Percentiles rank a stretch among this genome's conserved stretches.
phyloP scores from a whole-genome alignment of 1,140 invertebrate species.

The Trichomalopsis sarcophagae region DNA sequence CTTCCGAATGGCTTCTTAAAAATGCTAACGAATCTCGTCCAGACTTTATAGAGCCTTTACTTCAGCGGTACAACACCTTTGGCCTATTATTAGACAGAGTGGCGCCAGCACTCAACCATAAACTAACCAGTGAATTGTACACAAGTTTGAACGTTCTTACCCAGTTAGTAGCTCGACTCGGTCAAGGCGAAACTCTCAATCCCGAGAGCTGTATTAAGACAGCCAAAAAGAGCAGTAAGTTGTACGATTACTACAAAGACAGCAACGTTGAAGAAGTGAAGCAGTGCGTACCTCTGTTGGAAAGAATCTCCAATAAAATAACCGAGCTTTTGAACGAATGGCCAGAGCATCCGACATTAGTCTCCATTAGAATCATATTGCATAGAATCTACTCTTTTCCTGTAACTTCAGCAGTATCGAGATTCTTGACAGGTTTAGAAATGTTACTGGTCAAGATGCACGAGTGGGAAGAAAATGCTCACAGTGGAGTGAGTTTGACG shows the following conservation, averaged over 20 bases:
- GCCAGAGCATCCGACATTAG: slow-evolving; percentile 92
- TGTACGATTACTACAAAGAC: slow-evolving; percentile 91
- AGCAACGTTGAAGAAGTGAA: slow-evolving; percentile 86
- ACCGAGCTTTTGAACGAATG: slow-evolving; percentile 86
- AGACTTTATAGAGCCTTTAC: slow-evolving; percentile 76
- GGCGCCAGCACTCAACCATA: slow-evolving; percentile 73
- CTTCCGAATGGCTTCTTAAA: slow-evolving; percentile 77
- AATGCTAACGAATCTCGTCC: slow-evolving; percentile 61
- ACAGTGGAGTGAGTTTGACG: slow-evolving; percentile 88
- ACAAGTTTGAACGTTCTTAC: slow-evolving; percentile 76
- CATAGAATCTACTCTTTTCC: slow-evolving; percentile 87
- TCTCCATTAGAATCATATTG: slow-evolving; percentile 83
- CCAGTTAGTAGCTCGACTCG: slow-evolving; percentile 49
- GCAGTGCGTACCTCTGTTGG: slow-evolving; percentile 82
- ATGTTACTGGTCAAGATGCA: slow-evolving; percentile 88
- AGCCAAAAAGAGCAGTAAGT: slow-evolving; percentile 58
- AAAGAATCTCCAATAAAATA: slow-evolving; percentile 79
- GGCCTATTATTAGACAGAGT: slow-evolving; percentile 73
- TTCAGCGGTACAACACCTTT: slow-evolving; percentile 79
- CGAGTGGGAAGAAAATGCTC: slow-evolving; percentile 95
- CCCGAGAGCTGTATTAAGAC: not conserved
- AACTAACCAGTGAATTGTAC: slow-evolving; percentile 74
- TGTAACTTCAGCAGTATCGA: slow-evolving; percentile 87
- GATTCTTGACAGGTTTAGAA: slow-evolving; percentile 94
- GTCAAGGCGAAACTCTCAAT: slow-evolving; percentile 48